phyloP scores from a whole-genome alignment of 2,797 vertebrate genomes.

The Poecilia wingei region DNA sequence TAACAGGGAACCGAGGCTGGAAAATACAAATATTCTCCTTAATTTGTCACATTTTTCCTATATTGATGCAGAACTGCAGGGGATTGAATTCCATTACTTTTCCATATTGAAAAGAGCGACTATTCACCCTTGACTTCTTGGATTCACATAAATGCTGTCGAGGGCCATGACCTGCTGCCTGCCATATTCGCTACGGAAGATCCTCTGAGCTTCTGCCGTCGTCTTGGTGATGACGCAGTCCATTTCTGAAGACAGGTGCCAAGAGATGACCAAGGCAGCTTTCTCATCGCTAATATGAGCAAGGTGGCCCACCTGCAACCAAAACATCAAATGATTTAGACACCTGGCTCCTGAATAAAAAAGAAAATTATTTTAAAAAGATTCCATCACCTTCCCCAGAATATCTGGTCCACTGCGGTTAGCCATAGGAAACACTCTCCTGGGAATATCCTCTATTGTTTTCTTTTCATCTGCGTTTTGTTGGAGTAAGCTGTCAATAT shows the following conservation, averaged over 20 bases:
- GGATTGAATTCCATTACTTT: not conserved
- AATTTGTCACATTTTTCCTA: not conserved
- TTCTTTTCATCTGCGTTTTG: constrained; percentile 73
- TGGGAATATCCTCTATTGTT: constrained; percentile 68
- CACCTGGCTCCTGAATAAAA: not conserved
- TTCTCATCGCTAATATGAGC: constrained; percentile 85
- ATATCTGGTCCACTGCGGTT: constrained; percentile 83
- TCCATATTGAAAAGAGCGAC: not conserved
- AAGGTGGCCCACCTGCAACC: constrained; percentile 87
- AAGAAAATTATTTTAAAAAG: not conserved
- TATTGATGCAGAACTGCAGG: not conserved
- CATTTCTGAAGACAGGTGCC: constrained; percentile 91
- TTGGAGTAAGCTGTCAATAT: constrained; percentile 73
- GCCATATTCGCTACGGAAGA: constrained; percentile 84
- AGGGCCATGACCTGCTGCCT: constrained; percentile 90
- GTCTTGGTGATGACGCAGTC: constrained; percentile 91
- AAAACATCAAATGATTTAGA: constrained; percentile 11
- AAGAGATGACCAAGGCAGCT: constrained; percentile 89
- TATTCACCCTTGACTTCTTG: constrained; percentile 43
- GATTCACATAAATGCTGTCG: constrained; percentile 83
- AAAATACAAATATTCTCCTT: not conserved
- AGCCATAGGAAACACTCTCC: constrained; percentile 80
- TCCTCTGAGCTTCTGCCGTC: constrained; percentile 81
- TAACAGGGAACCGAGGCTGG: not conserved
- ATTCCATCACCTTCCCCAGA: constrained; percentile 87